Evolutionary conservation across 1,140 invertebrate species (phyloP).

Genomic region (Agrypnia vestita): DNA sequence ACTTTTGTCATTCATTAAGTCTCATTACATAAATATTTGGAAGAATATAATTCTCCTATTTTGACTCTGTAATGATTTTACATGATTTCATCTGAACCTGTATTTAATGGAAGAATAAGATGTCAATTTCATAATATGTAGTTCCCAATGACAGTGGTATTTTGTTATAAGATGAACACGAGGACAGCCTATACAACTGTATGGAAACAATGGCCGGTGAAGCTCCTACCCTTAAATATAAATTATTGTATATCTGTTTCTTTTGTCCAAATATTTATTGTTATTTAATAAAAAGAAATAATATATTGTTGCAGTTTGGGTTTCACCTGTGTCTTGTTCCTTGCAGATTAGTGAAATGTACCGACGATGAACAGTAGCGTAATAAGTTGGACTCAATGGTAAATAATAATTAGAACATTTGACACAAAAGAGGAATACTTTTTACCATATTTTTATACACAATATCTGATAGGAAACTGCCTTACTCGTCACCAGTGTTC

Average conservation of each 20-base stretch:
- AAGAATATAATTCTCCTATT: too few relatives aligned
- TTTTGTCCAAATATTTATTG: conserved; percentile 26
- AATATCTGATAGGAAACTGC: conserved; percentile 48
- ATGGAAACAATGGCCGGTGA: background rate
- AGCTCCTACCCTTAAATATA: conserved; percentile 16
- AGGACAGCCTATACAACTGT: too few relatives aligned
- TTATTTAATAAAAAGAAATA: conserved; percentile 26
- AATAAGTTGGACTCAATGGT: too few relatives aligned
- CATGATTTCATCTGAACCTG: too few relatives aligned
- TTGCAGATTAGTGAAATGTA: too few relatives aligned
- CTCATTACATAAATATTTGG: too few relatives aligned
- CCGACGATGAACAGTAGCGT: too few relatives aligned
- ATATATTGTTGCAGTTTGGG: conserved; percentile 9
- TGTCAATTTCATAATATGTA: conserved; percentile 22
- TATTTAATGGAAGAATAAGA: background rate
- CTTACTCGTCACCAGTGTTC: conserved; percentile 58
- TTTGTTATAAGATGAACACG: background rate
- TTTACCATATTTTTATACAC: conserved; percentile 49
- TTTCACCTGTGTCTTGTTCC: background rate
- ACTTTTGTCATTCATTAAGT: background rate
- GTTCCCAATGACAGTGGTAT: background rate
- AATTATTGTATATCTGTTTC: background rate
- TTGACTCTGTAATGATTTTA: too few relatives aligned
- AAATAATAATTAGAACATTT: background rate
- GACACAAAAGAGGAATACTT: conserved; percentile 1